These are phyloP conservation scores for Penelope pileata DNA, from an alignment of 2,113 vertebrate species.

Conservation along the genomic window DNA sequence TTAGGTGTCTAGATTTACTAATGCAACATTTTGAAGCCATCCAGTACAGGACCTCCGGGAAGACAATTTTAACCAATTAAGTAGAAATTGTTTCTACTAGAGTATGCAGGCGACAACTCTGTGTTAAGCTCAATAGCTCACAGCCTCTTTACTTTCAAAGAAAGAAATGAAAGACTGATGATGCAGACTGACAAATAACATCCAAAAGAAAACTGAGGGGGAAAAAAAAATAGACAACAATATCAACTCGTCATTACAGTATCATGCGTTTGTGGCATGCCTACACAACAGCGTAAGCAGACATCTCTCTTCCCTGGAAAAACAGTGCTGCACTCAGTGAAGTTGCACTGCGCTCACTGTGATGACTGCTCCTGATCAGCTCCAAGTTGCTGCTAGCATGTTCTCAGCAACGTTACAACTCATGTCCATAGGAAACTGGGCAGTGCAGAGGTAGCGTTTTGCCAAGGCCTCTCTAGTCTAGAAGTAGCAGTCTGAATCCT, in stretches of 20 bases:
- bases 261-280: background rate
- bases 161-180: background rate
- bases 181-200: background rate
- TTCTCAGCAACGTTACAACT: background rate
- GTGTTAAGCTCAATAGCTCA: background rate
- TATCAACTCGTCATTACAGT: background rate
- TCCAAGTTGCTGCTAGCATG: background rate
- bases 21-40: background rate
- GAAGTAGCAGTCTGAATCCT: background rate
- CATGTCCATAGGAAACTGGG: background rate
- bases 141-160: background rate
- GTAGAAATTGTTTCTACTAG: background rate
- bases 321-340: background rate
- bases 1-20: background rate
- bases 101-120: background rate
- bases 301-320: background rate
- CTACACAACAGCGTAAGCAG: background rate
- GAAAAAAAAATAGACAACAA: background rate
- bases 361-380: background rate
- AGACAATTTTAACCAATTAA: slow-evolving; percentile 16
- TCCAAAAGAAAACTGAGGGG: background rate
- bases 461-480: background rate
- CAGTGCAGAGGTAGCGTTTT: background rate
- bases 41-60: background rate
- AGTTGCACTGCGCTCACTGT: background rate